Percentiles rank a stretch among this genome's conserved stretches.
phyloP scores from a whole-genome alignment of 92 coral and sea anemone genomes.

The Galaxea fascicularis region DNA sequence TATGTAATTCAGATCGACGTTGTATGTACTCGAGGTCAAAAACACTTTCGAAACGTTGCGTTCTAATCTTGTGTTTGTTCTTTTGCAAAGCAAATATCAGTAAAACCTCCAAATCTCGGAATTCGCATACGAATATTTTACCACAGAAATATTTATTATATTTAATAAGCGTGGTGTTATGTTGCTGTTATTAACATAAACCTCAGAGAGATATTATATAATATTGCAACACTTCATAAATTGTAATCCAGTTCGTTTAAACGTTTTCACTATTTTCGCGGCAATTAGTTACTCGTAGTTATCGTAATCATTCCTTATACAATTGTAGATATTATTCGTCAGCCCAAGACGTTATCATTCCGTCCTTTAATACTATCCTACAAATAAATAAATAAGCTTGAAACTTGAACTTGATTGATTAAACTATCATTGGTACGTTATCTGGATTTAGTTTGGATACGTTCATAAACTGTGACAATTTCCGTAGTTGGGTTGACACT shows the following conservation, averaged over 20 bases:
- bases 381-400: too few relatives aligned
- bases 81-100: too few relatives aligned
- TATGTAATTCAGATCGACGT: too few relatives aligned
- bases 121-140: slow-evolving; percentile 18
- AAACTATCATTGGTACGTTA: too few relatives aligned
- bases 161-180: slow-evolving; percentile 30
- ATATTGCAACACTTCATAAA: background rate
- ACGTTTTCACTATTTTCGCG: background rate
- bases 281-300: background rate
- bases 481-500: too few relatives aligned
- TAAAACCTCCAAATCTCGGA: background rate
- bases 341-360: background rate
- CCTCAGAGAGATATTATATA: background rate
- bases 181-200: slow-evolving; percentile 1
- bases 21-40: background rate
- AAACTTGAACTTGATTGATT: too few relatives aligned
- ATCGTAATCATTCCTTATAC: background rate
- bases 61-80: too few relatives aligned
- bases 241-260: background rate
- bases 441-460: too few relatives aligned
- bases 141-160: slow-evolving; percentile 16
- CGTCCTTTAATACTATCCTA: background rate
- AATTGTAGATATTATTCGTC: background rate
- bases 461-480: too few relatives aligned
- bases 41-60: background rate